Conservation (phyloP, 2,888 invertebrate genomes). For the Sinodicranocentrus sp. region DNA sequence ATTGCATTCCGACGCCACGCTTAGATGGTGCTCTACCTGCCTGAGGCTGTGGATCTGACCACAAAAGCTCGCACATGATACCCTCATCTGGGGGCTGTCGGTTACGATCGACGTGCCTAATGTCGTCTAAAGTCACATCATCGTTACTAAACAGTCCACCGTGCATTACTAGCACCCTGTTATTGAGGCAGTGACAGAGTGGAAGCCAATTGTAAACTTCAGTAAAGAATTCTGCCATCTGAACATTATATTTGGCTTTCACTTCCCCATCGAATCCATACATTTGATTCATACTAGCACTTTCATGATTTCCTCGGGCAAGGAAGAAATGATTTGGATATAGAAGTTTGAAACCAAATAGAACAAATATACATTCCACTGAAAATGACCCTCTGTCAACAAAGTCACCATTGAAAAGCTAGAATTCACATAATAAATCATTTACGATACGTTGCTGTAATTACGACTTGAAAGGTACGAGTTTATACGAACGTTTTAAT, state of each 20-base stretch:
- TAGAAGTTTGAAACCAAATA: constrained; percentile 97
- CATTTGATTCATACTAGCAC: constrained; percentile 99
- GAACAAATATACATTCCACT: constrained; percentile 98
- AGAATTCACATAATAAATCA: constrained; percentile 34
- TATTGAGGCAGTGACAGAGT: constrained; percentile 95
- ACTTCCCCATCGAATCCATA: constrained; percentile 99
- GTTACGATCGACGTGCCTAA: constrained; percentile 92
- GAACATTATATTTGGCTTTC: constrained; percentile 93
- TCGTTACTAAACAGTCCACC: constrained; percentile 98
- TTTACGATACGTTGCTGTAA: neutral
- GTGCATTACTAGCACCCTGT: constrained; percentile 93
- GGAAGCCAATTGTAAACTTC: constrained; percentile 99
- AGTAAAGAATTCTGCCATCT: constrained; percentile 98
- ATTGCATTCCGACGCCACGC: constrained; percentile 98
- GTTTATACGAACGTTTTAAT: too few relatives aligned
- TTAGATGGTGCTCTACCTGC: constrained; percentile 94
- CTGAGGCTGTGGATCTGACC: constrained; percentile 98
- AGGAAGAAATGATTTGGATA: constrained; percentile 98
- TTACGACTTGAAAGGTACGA: neutral
- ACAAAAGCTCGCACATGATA: constrained; percentile 98
- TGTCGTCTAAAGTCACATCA: constrained; percentile 94
- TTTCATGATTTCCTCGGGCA: constrained; percentile 99
- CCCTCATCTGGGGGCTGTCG: constrained; percentile 98
- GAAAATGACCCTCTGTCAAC: constrained; percentile 99
- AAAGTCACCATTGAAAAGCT: constrained; percentile 99